Evolutionary conservation across 1,140 invertebrate genomes (phyloP).

Genomic region (Chelonus insularis): DNA sequence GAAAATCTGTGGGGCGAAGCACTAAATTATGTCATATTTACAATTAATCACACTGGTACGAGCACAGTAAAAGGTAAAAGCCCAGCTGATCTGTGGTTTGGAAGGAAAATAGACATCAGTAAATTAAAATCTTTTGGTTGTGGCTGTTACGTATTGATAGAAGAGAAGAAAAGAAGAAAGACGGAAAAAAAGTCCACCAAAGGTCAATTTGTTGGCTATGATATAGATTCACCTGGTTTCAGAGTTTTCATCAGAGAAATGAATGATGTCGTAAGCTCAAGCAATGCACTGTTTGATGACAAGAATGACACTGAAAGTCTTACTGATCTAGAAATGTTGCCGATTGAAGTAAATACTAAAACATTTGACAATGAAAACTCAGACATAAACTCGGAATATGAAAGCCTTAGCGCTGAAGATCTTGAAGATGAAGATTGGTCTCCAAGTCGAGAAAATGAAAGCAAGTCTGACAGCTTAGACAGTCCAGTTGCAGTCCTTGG

Average conservation of each 20-base stretch:
- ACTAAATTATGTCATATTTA: conserved; percentile 45
- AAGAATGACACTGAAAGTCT: not conserved
- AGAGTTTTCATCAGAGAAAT: conserved; percentile 22
- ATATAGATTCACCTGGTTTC: conserved; percentile 26
- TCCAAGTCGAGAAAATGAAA: too few relatives aligned
- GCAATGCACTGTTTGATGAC: conserved; percentile 31
- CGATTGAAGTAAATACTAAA: not conserved
- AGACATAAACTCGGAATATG: not conserved
- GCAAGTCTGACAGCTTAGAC: too few relatives aligned
- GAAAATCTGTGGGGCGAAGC: conserved; percentile 49
- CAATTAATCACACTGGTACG: conserved; percentile 50
- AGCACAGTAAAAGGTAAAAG: conserved; percentile 40
- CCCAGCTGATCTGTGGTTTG: conserved; percentile 38
- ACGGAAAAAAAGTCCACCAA: conserved; percentile 31
- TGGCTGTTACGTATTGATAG: conserved; percentile 31
- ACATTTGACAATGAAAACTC: not conserved
- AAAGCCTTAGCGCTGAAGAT: too few relatives aligned
- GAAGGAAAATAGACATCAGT: conserved; percentile 21
- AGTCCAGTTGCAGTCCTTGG: too few relatives aligned
- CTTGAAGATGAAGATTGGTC: too few relatives aligned
- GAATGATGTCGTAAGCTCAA: conserved; percentile 17
- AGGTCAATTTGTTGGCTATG: conserved; percentile 39
- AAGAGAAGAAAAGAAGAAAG: conserved; percentile 31
- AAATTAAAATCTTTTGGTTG: conserved; percentile 34
- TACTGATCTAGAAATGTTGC: too few relatives aligned